Percentiles rank a stretch among this genome's conserved stretches.
phyloP scores from a whole-genome alignment of 2,888 invertebrate genomes.

The Caenorhabditis doughertyi region DNA sequence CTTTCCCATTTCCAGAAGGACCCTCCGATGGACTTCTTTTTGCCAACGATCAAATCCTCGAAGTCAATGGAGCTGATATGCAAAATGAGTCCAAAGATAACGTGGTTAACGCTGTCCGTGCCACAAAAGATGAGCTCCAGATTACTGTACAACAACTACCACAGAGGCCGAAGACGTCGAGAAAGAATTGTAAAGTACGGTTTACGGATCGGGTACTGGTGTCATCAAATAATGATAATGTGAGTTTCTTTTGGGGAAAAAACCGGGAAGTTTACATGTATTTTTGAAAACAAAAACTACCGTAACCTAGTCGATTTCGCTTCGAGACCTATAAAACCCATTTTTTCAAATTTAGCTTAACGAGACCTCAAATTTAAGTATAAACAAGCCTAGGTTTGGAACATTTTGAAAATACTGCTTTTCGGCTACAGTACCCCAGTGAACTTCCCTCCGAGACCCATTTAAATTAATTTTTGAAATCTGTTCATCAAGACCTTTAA shows the following conservation, averaged over 20 bases:
- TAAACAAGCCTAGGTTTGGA: too few relatives aligned
- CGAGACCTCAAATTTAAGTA: too few relatives aligned
- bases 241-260: conserved; percentile 21
- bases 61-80: conserved; percentile 94
- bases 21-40: conserved; percentile 93
- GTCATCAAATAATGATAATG: conserved; percentile 63
- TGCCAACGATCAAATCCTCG: conserved; percentile 93
- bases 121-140: conserved; percentile 63
- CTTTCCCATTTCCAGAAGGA: conserved; percentile 86
- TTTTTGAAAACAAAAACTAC: too few relatives aligned
- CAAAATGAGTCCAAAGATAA: conserved; percentile 87
- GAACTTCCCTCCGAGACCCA: too few relatives aligned
- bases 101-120: conserved; percentile 72
- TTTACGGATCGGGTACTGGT: conserved; percentile 78
- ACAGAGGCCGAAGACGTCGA: conserved; percentile 56
- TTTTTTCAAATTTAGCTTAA: too few relatives aligned
- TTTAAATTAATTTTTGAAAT: too few relatives aligned
- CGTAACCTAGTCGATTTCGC: too few relatives aligned
- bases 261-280: too few relatives aligned
- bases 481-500: too few relatives aligned
- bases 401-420: too few relatives aligned
- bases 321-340: too few relatives aligned
- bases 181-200: conserved; percentile 76
- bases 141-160: conserved; percentile 75
- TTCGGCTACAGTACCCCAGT: too few relatives aligned